Base-by-base conservation (phyloP, 2,113 vertebrate species). In the Pygoscelis adeliae region DNA sequence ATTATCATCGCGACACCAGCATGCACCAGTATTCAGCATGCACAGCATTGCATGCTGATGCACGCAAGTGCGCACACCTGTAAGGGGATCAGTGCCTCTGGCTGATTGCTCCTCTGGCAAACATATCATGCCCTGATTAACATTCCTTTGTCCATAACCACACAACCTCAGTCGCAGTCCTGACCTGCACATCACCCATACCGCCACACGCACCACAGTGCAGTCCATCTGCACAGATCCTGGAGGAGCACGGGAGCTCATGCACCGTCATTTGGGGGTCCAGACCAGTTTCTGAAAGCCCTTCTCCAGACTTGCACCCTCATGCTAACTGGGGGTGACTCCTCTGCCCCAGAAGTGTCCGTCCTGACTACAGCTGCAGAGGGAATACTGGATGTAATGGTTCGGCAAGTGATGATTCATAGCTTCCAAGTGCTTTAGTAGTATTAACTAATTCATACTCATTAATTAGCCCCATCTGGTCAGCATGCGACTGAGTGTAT, bases 121-220 rank as follows among this genome's bases (percentile, higher is more conserved):
- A 11, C 22, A 22, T 19, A 47, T 40, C 30, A 1, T 0, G 3
- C 27, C 27, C 11, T 15, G 22, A 9, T 18, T 58, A 29, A 23
- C 13, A 3, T 34, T 29, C 34, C 36, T 32, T 56, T 74, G 59
- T 27, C 47, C 42, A 26, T 2, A 36, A 30, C 11, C 32, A 34
- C 59, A 22, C 49, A 12, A 11, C 13, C 29, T 40, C 34, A 19
- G 16, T 1, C 1, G 5, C 65, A n/a, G 15, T 8, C 14, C 21
- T 15, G 32, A 8, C 36, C 16, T 11, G 40, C 2, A 1, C 34
- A 10, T 21, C 67, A 17, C 27, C 83, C 4, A 0, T 36, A 14
- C 38, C 3, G 0, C 25, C 29, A 8, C 10, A 2, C 0, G 0
- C 38, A 6, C n/a, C 58, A 21, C 7, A 3, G 46, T 2, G 22